Evolutionary conservation across 2,797 vertebrate genomes (phyloP).

Genomic region (Coilia nasus): DNA sequence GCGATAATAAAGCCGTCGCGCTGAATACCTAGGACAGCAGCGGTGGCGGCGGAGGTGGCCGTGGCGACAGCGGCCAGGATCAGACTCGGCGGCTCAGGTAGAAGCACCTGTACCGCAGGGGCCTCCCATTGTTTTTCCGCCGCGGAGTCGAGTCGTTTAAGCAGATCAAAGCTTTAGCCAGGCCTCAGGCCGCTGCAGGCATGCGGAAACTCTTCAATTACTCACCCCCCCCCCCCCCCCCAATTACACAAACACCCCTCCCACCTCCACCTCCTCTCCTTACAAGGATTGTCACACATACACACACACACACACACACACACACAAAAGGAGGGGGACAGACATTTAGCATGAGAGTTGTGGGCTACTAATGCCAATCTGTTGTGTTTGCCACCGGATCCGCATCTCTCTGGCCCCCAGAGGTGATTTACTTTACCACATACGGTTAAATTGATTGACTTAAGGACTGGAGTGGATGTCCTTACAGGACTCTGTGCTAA

Average conservation of each 20-base stretch:
- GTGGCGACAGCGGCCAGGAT: slow-evolving; percentile 23
- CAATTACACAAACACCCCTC: too few species aligned
- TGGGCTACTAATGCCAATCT: slow-evolving; percentile 64
- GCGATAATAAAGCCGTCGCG: slow-evolving; percentile 67
- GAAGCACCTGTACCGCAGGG: slow-evolving; percentile 68
- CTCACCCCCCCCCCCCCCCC: slow-evolving; percentile 12
- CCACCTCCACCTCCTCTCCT: slow-evolving; percentile 29
- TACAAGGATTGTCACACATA: slow-evolving; percentile 64
- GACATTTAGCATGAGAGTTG: slow-evolving; percentile 63
- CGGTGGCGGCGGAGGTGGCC: slow-evolving; percentile 65
- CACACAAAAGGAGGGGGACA: slow-evolving; percentile 66
- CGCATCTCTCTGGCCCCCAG: slow-evolving; percentile 34
- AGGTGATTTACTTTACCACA: slow-evolving; percentile 51
- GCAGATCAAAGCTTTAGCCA: slow-evolving; percentile 75
- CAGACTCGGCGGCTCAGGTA: slow-evolving; percentile 68
- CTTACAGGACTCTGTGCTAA: slow-evolving; percentile 25
- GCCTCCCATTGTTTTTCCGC: slow-evolving; percentile 70
- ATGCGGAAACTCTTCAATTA: slow-evolving; percentile 68
- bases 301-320: too few species aligned
- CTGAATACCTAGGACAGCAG: slow-evolving; percentile 63
- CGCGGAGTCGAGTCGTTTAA: slow-evolving; percentile 70
- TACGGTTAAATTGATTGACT: slow-evolving; percentile 58
- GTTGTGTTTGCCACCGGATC: slow-evolving; percentile 48
- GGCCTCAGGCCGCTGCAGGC: slow-evolving; percentile 74
- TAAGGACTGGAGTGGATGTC: slow-evolving; percentile 45